Conservation (phyloP, 2,888 invertebrate species). For the Margaritifera margaritifera region DNA sequence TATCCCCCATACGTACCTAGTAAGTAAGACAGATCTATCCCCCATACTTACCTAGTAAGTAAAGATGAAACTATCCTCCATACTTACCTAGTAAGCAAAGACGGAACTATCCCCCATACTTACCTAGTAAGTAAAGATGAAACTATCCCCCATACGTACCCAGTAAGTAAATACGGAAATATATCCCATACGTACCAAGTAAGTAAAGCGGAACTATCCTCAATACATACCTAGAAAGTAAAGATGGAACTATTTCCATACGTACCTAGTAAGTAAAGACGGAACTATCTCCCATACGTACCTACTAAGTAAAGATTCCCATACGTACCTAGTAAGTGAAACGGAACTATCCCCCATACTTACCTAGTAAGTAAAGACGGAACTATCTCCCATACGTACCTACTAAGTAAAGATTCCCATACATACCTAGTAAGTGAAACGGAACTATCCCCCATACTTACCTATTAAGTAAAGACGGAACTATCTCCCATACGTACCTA, state of each 20-base stretch:
- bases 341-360: conserved; percentile 68
- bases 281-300: conserved; percentile 67
- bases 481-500: conserved; percentile 66
- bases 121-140: conserved; percentile 59
- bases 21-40: conserved; percentile 64
- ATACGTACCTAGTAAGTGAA: conserved; percentile 63
- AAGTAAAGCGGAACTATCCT: conserved; percentile 65
- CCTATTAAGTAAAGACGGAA: conserved; percentile 64
- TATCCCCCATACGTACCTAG: conserved; percentile 67
- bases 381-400: conserved; percentile 69
- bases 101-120: conserved; percentile 67
- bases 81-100: conserved; percentile 63
- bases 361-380: conserved; percentile 59
- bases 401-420: conserved; percentile 63
- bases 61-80: conserved; percentile 64
- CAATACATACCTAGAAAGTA: conserved; percentile 65
- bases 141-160: conserved; percentile 69
- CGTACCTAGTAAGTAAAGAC: conserved; percentile 58
- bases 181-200: conserved; percentile 68
- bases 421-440: conserved; percentile 62
- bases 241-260: conserved; percentile 66
- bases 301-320: conserved; percentile 65
- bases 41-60: conserved; percentile 65
- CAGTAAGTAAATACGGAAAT: conserved; percentile 63
- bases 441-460: conserved; percentile 67